Base-by-base conservation (phyloP, 2,113 vertebrate genomes). In the Gadus macrocephalus region DNA sequence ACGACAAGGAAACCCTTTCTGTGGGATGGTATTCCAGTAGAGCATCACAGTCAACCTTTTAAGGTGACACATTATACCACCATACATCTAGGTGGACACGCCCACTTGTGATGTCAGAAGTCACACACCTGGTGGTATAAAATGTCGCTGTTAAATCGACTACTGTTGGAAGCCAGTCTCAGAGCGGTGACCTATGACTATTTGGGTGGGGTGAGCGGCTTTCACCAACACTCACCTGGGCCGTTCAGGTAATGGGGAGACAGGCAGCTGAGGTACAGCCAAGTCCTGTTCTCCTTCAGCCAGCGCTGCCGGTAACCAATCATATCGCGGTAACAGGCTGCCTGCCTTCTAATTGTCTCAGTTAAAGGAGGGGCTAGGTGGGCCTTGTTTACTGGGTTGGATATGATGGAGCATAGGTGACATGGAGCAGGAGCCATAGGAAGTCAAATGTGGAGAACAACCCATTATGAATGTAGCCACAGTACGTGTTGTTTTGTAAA, bases 231-330 rank as follows among this genome's bases (percentile, higher is more conserved):
- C 87, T 91, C 89, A 91, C 90, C 89, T 88, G 83, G 77, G 70
- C 83, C 77, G 15, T 81, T 35, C 73, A 79, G 81, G 86, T 86
- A 90, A 83, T 89, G 71, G 16, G 89, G 88, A 11, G 86, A 88
- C 82, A 89, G 85, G 83, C 89, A 91, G 86, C 88, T 89, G 87
- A 91, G 86, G 89, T 90, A 92, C 81, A 90, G 84, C 90, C 90
- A 89, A 68, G 88, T 91, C 85, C 88, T 79, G 75, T 92, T 91
- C 76, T 90, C 90, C 80, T 83, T 86, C 88, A 92, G 84, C 90
- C 90, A 92, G 81, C 87, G 87, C 85, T 90, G 88, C 77, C 81
- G 89, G 78, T 87, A 90, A 76, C 88, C 87, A 85, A 87, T 83
- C 85, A 88, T 90, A 90, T 84, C 63, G 64, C 85, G 85, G 78